Conservation (phyloP, 2,113 vertebrate species). For the Seriola dumerili region DNA sequence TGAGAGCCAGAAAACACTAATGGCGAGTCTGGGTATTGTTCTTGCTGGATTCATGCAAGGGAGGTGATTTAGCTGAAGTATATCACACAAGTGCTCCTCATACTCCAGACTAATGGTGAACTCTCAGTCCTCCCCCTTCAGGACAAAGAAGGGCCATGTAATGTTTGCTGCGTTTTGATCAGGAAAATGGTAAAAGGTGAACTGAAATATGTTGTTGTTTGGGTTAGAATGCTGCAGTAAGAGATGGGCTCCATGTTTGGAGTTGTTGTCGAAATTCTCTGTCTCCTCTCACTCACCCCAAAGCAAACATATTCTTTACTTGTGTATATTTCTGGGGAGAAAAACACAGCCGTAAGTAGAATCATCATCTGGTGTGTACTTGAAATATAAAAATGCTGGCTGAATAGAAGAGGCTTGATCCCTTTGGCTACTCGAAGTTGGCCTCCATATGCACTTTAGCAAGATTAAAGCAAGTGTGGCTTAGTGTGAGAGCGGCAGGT, state of each 20-base stretch:
- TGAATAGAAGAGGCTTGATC: slow-evolving; percentile 24
- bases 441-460: slow-evolving; percentile 16
- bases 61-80: slow-evolving; percentile 27
- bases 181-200: not conserved
- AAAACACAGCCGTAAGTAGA: slow-evolving; percentile 34
- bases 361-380: slow-evolving; percentile 21
- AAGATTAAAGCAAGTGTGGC: slow-evolving; percentile 3
- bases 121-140: slow-evolving; percentile 28
- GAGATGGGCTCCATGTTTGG: slow-evolving; percentile 9
- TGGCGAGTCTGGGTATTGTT: slow-evolving; percentile 22
- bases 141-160: slow-evolving; percentile 7
- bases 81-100: slow-evolving; percentile 22
- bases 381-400: slow-evolving; percentile 10
- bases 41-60: slow-evolving; percentile 31
- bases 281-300: not conserved
- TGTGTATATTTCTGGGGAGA: slow-evolving; percentile 18
- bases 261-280: slow-evolving; percentile 1
- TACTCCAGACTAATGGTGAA: slow-evolving; percentile 31
- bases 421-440: slow-evolving; percentile 17
- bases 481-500: slow-evolving; percentile 4
- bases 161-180: slow-evolving; percentile 12
- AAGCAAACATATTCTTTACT: slow-evolving; percentile 20
- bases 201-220: slow-evolving; percentile 16
- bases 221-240: slow-evolving; percentile 14
- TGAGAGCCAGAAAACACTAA: slow-evolving; percentile 38